A percentile compares a stretch with the other conserved stretches of the same genome.
phyloP scores from a whole-genome alignment of 1,140 invertebrate species.

The Psix sp. region DNA sequence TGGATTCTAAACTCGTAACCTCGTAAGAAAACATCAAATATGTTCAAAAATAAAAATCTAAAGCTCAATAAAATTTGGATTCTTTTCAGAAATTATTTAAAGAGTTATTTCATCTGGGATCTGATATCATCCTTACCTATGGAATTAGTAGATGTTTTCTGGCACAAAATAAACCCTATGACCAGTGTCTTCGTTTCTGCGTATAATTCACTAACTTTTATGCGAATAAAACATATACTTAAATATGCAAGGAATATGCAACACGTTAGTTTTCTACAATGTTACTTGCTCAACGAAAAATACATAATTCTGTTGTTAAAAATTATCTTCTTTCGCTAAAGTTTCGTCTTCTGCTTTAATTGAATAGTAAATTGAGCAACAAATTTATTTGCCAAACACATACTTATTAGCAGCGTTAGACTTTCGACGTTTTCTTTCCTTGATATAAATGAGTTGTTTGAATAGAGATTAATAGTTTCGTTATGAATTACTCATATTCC shows the following conservation, averaged over 20 bases:
- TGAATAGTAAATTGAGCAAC: no score
- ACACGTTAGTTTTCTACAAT: slow-evolving; percentile 48
- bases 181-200: slow-evolving; percentile 49
- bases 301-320: no score
- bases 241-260: slow-evolving; percentile 57
- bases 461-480: no score
- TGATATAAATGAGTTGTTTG: neutral
- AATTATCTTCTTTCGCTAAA: no score
- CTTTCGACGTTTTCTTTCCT: neutral
- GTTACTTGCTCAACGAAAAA: slow-evolving; percentile 1
- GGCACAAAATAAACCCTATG: neutral
- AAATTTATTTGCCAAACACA: no score
- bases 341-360: no score
- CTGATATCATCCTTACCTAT: slow-evolving; percentile 62
- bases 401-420: no score
- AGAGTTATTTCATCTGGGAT: slow-evolving; percentile 62
- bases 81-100: slow-evolving; percentile 65
- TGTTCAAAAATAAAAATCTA: slow-evolving; percentile 3
- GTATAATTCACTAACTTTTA: slow-evolving; percentile 66
- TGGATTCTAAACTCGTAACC: slow-evolving; percentile 61
- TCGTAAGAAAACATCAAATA: slow-evolving; percentile 48
- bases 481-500: no score
- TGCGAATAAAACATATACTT: slow-evolving; percentile 63
- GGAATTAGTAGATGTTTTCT: slow-evolving; percentile 51
- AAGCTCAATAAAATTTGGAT: slow-evolving; percentile 3